Evolutionary conservation across 2,797 vertebrate species (phyloP), one percentile per base, ranked within the genome.

Genomic region (Myioborus melanocephalus): DNA sequence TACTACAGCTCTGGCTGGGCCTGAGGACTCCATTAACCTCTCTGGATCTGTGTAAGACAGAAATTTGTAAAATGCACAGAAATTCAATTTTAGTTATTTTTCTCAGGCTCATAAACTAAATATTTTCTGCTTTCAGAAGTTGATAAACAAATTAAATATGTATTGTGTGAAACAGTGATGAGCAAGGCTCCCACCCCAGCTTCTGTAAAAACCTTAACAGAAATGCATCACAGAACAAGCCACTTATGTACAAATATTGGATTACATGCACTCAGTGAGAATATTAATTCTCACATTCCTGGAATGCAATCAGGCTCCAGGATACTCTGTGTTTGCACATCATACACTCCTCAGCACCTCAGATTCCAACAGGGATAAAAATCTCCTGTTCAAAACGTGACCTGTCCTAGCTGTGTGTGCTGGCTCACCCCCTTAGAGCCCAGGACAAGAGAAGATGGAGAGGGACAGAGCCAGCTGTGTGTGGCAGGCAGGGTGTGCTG

Each of bases 1-100:
- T 47, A 21, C 79, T 88, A 71, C 43, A 85, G 82, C 68, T 92
- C 79, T 78, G 47, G 43, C 60, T 83, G 55, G 79, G 82, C 52
- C 89, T 52, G 61, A 89, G 61, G 69, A 93, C 22, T 89, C 61
- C 79, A 71, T 87, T 76, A 94, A 78, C 57, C 47, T 91, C 87
- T 72, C 47, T 63, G 44, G 34, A 65, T 78, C 47, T 49, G 50
- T n/a, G 0, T 26, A 63, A 80, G 43, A 61, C 26, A 81, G 53
- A 63, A 88, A 91, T 69, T 14, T n/a, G 50, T 56, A 81, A 89
- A 88, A 86, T 56, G 73, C 47, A 79, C 32, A 46, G 52, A 47
- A 87, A 83, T 89, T 72, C 63, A 52, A 63, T 76, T 81, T 64
- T 10, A 43, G 39, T 49, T 91, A 37, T 83, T 93, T 89, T 65